phyloP scores from a whole-genome alignment of 2,888 invertebrate species.

The Drosophila paramelanica region DNA sequence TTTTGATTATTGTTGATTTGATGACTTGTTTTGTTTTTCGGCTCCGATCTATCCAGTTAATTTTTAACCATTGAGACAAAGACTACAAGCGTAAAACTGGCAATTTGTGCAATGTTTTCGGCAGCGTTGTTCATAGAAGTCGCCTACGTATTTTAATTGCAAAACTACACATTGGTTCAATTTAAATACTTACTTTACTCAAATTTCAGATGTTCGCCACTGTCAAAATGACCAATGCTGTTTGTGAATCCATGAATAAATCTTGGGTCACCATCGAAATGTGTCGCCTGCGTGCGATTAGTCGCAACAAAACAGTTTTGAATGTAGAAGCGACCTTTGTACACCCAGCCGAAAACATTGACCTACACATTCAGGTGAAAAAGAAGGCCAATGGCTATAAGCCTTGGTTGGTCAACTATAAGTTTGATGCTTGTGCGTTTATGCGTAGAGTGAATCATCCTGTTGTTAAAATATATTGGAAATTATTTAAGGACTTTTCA shows the following conservation, averaged over 20 bases:
- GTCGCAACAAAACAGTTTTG: neutral
- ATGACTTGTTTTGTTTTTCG: too few relatives aligned
- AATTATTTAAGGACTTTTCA: too few relatives aligned
- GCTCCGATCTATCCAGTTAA: neutral
- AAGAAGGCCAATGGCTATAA: too few relatives aligned
- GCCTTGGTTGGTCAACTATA: too few relatives aligned
- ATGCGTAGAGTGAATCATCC: too few relatives aligned
- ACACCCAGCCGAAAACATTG: too few relatives aligned
- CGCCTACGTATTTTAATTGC: neutral
- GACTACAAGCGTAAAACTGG: neutral
- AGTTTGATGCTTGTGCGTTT: too few relatives aligned
- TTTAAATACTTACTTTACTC: neutral
- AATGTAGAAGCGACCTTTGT: too few relatives aligned
- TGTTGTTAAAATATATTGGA: too few relatives aligned
- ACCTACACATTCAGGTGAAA: too few relatives aligned
- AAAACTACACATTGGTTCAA: too few relatives aligned
- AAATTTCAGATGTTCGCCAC: neutral
- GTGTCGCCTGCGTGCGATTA: conserved; percentile 14
- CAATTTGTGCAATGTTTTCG: neutral
- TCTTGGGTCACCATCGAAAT: conserved; percentile 12
- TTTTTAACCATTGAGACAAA: neutral
- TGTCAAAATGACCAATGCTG: conserved; percentile 19
- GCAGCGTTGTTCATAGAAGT: neutral
- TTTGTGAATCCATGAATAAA: conserved; percentile 27
- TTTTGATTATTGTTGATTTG: too few relatives aligned